These are phyloP conservation scores for Therioaphis trifolii DNA, from an alignment of 2,888 invertebrate genomes.

Conservation along the genomic window DNA sequence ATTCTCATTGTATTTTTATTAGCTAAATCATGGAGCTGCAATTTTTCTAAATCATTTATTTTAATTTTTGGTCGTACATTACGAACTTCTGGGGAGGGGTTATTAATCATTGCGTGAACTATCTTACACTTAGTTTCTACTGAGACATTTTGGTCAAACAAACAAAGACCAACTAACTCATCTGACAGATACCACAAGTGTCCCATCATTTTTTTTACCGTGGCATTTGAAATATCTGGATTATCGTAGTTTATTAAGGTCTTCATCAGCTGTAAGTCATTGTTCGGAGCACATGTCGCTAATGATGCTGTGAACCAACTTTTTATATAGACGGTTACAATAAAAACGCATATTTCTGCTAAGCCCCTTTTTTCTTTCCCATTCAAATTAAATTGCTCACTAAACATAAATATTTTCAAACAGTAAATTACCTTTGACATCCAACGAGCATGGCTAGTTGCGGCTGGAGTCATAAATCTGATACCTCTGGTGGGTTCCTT, in stretches of 20 bases:
- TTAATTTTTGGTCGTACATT: background rate
- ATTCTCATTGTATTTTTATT: background rate
- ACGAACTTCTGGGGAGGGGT: background rate
- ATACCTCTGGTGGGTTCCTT: background rate
- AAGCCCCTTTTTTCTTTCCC: constrained; percentile 32
- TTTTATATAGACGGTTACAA: no score
- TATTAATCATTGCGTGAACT: constrained; percentile 5
- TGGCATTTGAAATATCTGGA: no score
- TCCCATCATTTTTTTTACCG: background rate
- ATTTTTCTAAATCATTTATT: background rate
- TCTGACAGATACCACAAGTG: constrained; percentile 16
- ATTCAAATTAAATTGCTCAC: constrained; percentile 54
- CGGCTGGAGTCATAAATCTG: constrained; percentile 38
- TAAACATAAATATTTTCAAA: constrained; percentile 63
- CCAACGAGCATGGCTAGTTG: constrained; percentile 51
- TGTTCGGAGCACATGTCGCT: no score
- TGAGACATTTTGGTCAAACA: constrained; percentile 32
- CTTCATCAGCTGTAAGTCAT: no score
- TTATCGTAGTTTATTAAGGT: no score
- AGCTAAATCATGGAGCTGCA: background rate
- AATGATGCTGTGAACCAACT: no score
- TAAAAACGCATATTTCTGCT: no score
- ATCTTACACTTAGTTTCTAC: constrained; percentile 2
- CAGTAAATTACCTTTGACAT: constrained; percentile 61
- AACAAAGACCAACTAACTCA: constrained; percentile 14